phyloP scores from a whole-genome alignment of 2,113 vertebrate species.

The Arenaria interpres region DNA sequence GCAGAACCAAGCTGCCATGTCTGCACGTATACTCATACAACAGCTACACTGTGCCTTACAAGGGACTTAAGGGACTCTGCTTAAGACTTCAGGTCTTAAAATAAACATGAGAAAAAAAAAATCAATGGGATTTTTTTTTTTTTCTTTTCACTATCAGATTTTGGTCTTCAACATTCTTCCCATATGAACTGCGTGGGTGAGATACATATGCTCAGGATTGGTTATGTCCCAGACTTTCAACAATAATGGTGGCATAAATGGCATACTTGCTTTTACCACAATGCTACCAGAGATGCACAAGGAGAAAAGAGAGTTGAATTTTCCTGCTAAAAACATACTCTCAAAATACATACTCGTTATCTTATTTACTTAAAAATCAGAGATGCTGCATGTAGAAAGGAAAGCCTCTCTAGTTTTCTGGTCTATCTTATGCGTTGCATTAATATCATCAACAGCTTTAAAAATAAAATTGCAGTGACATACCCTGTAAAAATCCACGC shows the following conservation, averaged over 20 bases:
- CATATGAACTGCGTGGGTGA: not conserved
- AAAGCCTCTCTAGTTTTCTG: not conserved
- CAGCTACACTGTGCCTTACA: not conserved
- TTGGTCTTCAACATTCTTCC: not conserved
- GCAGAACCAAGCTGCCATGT: not conserved
- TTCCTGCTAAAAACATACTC: not conserved
- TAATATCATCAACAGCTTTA: not conserved
- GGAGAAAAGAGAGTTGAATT: not conserved
- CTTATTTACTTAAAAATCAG: not conserved
- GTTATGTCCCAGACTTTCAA: not conserved
- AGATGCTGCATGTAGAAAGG: not conserved
- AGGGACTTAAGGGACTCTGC: not conserved
- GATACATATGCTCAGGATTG: not conserved
- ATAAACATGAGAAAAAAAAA: not conserved
- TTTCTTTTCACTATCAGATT: not conserved
- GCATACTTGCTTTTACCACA: not conserved
- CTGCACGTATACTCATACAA: not conserved
- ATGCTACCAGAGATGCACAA: not conserved
- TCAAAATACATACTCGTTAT: not conserved
- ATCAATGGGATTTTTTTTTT: not conserved
- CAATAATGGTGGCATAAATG: not conserved
- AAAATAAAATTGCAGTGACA: not conserved
- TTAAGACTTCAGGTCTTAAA: not conserved
- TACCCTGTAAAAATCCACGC: not conserved
- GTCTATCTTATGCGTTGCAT: not conserved